These are phyloP conservation scores for Thalassaphorura encarpata DNA, from an alignment of 1,140 invertebrate genomes.

Conservation along the genomic window DNA sequence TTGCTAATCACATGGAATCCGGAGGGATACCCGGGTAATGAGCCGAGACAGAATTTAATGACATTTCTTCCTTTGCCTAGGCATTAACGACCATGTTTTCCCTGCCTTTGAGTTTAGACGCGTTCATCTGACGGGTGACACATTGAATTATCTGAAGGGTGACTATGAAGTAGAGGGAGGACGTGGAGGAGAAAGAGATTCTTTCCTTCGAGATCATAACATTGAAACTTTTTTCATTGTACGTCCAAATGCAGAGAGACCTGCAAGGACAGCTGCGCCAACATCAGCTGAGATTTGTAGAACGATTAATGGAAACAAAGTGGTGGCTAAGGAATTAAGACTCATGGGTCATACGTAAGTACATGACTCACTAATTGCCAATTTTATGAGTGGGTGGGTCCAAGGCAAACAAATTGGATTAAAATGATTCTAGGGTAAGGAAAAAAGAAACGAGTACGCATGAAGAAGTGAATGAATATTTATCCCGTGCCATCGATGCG, in stretches of 20 bases:
- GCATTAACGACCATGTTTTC: too few relatives aligned
- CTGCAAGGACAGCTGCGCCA: constrained; percentile 20
- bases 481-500: constrained; percentile 86
- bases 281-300: too few relatives aligned
- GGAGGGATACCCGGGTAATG: constrained; percentile 82
- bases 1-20: constrained; percentile 83
- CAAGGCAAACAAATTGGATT: neutral
- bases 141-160: constrained; percentile 66
- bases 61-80: too few relatives aligned
- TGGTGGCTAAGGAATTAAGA: constrained; percentile 72
- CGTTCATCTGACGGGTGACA: constrained; percentile 90
- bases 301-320: constrained; percentile 36
- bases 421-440: neutral
- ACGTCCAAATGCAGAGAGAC: constrained; percentile 29
- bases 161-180: constrained; percentile 86
- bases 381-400: neutral
- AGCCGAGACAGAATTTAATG: too few relatives aligned
- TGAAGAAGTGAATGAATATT: constrained; percentile 88
- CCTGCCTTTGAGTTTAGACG: too few relatives aligned
- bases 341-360: constrained; percentile 76
- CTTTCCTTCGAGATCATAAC: constrained; percentile 81
- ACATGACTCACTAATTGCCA: neutral
- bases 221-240: constrained; percentile 88
- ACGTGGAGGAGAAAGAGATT: constrained; percentile 66
- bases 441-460: neutral